Base-by-base conservation (phyloP, 2,888 invertebrate species). In the Molorchus minor region DNA sequence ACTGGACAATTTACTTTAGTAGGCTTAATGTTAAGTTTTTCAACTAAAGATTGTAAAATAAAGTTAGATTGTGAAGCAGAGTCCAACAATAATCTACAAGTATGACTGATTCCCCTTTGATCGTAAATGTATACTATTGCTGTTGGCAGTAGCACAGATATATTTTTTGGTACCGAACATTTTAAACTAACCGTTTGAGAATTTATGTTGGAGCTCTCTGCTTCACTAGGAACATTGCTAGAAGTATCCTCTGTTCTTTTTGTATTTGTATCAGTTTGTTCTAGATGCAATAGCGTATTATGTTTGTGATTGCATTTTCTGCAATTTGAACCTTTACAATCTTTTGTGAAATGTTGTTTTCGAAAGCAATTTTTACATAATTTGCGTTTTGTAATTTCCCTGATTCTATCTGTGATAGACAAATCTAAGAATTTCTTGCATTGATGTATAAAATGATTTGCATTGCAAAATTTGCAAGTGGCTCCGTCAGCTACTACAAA, bases 381-480 rank as follows among this genome's bases (percentile, higher is more conserved):
- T 17, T 16, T 16, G 8, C 17, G 19, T 40, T 17, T 16, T 5
- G 4, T 40, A n/a, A 40, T n/a, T 7, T 40, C n/a, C n/a, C 19
- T 7, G n/a, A 15, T 17, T 40, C 40, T 40, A 15, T 16, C 40
- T 16, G 2, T 7, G 8, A 40, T n/a, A 17, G 16, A 7, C 19
- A 40, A 17, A 8, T 10, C 10, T 15, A 16, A 2, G 16, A 40
- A 40, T 10, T 16, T n/a, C n/a, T 40, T 8, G 25, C 25, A 29
- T 25, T 21, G 15, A 46, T 30, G 30, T n/a, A 30, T 33, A 8
- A 30, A n/a, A 46, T 16, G 29, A 1, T 20, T 4, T 8, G 25
- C 29, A 12, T 33, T 46, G 19, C 17, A 33, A 46, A 29, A 29
- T 29, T 17, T 29, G 15, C 46, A 30, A 46, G 13, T 46, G 4